These are phyloP conservation scores for Tetragnatha versicolor DNA, from an alignment of 1,140 invertebrate species.

Conservation along the genomic window DNA sequence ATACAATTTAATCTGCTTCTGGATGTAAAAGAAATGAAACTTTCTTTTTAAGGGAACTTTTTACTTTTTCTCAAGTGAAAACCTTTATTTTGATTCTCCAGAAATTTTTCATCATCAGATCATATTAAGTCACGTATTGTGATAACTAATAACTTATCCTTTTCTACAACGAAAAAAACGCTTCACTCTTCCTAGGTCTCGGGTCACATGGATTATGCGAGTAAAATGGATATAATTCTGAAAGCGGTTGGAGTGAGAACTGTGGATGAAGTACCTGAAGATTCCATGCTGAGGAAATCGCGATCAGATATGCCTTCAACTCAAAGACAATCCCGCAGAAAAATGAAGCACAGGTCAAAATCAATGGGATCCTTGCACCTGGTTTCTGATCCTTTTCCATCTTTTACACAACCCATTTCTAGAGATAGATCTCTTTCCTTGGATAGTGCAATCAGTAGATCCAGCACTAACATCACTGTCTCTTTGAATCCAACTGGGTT, in stretches of 20 bases:
- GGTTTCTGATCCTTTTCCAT: neutral
- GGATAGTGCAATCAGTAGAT: conserved; percentile 45
- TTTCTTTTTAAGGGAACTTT: too few relatives aligned
- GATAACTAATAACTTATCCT: too few relatives aligned
- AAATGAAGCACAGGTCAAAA: conserved; percentile 11
- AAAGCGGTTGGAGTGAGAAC: conserved; percentile 65
- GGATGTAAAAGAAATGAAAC: too few relatives aligned
- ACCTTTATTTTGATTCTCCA: too few relatives aligned
- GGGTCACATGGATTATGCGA: conserved; percentile 72
- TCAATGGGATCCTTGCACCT: conserved; percentile 4
- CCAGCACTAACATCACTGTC: conserved; percentile 17
- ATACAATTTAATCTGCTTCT: too few relatives aligned
- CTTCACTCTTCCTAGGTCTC: conserved; percentile 60
- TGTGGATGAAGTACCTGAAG: conserved; percentile 42
- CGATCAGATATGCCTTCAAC: conserved; percentile 41
- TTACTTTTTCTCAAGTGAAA: too few relatives aligned
- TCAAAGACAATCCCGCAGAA: neutral
- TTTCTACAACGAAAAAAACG: too few relatives aligned
- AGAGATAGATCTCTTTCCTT: conserved; percentile 46
- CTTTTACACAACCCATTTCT: neutral
- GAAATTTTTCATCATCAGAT: neutral
- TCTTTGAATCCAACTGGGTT: conserved; percentile 14
- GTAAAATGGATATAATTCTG: conserved; percentile 70
- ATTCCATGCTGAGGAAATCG: conserved; percentile 46
- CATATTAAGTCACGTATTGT: too few relatives aligned